Percentiles rank a stretch among this genome's conserved stretches.
Evolutionary conservation across 37 sponge, comb jelly and placozoan species (phyloP).

Genomic region (Cliona cf. orientalis): DNA sequence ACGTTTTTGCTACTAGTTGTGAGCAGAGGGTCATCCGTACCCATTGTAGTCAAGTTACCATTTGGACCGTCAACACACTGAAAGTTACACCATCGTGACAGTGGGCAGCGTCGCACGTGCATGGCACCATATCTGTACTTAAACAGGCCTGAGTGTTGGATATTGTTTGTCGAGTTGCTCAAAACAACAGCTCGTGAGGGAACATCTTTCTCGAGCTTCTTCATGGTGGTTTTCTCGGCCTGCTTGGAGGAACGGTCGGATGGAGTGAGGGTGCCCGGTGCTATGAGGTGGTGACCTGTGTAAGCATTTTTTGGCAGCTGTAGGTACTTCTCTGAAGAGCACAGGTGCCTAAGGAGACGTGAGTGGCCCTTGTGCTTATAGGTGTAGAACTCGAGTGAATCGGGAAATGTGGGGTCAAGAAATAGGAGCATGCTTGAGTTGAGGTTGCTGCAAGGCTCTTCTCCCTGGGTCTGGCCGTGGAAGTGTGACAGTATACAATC

Average conservation of each 20-base stretch:
- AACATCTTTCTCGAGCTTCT: constrained; percentile 45
- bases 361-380: constrained; percentile 31
- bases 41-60: constrained; percentile 51
- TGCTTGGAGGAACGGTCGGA: constrained; percentile 9
- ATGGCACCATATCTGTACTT: constrained; percentile 72
- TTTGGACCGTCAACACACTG: constrained; percentile 67
- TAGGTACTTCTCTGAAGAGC: not conserved
- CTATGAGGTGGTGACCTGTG: constrained; percentile 52
- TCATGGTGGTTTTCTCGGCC: constrained; percentile 42
- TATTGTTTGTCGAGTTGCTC: constrained; percentile 1
- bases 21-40: constrained; percentile 64
- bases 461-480: not conserved
- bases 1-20: constrained; percentile 41
- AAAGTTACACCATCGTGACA: constrained; percentile 68
- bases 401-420: constrained; percentile 15
- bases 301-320: constrained; percentile 41
- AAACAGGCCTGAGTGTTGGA: constrained; percentile 28
- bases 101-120: constrained; percentile 67
- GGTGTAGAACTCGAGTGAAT: not conserved
- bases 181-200: constrained; percentile 46
- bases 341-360: constrained; percentile 39
- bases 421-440: constrained; percentile 72
- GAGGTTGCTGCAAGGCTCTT: not conserved
- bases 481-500: constrained; percentile 60
- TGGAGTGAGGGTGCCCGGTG: constrained; percentile 55